Evolutionary conservation across 2,888 invertebrate genomes (phyloP), one percentile per base, ranked within the genome.

Genomic region (Lobophora halterata): DNA sequence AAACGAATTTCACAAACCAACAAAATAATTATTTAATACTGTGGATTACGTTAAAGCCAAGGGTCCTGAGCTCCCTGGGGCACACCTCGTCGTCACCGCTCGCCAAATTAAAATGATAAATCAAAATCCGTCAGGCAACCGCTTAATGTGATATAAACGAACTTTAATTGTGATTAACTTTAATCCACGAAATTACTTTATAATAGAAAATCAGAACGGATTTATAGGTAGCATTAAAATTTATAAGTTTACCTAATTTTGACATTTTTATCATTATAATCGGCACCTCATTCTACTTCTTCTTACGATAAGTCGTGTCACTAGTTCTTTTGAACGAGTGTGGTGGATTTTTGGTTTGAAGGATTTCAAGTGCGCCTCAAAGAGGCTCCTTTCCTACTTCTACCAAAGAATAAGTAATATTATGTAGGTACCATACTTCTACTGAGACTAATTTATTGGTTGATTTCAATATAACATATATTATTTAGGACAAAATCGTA

Each of bases 41-140:
- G 66, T 54, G 66, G 40, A 71, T 77, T 65, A 67, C 69, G 71
- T 76, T 76, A 76, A 67, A 77, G 71, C 59, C 65, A 60, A 62
- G 72, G 73, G 71, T 65, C 65, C 57, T 44, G 58, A 45, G 48
- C 56, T 68, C 71, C 66, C 74, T 52, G 49, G 65, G 65, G 67
- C 66, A 65, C 66, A 76, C 72, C 72, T 67, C 68, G 74, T 74
- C 79, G 74, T 71, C 79, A 71, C 72, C 65, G 74, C 66, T 68
- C 64, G 66, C 77, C 71, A 82, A 85, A 83, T 85, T 82, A 82
- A 81, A 83, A 83, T 80, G 77, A 83, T 85, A 85, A 82, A 85
- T 83, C 83, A 83, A 79, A 81, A 80, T 74, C 74, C 71, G 71
- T 75, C 79, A 75, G 68, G 58, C 67, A 55, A 58, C 56, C 62